A percentile compares a stretch with the other conserved stretches of the same genome.
Evolutionary conservation across 2,888 invertebrate species (phyloP).

Genomic region (Cataglyphis rosenhaueri): DNA sequence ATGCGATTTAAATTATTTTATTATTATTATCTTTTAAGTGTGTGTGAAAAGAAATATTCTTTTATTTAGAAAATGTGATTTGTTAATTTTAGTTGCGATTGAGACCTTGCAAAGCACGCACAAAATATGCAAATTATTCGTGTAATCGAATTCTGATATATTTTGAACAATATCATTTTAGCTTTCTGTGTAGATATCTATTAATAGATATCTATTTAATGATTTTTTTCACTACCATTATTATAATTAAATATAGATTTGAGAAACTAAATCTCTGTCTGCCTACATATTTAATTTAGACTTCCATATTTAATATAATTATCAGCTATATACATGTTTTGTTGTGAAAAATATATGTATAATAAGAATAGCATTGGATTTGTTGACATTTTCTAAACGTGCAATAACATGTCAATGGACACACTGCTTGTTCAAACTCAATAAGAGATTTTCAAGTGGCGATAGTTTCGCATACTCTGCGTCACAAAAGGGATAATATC

Average conservation of each 20-base stretch:
- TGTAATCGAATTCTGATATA: no score
- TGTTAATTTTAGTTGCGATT: conserved; percentile 9
- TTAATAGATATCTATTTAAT: conserved; percentile 61
- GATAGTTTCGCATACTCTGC: neutral
- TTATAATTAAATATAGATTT: conserved; percentile 43
- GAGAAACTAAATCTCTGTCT: conserved; percentile 49
- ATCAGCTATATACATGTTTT: conserved; percentile 33
- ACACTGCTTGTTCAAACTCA: neutral
- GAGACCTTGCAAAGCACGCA: neutral
- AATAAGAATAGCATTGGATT: neutral
- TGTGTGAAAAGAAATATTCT: neutral
- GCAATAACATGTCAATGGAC: neutral
- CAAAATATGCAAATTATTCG: neutral
- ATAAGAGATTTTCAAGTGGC: neutral
- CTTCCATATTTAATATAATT: conserved; percentile 34
- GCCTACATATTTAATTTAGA: conserved; percentile 55
- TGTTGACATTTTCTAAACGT: neutral
- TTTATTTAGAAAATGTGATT: neutral
- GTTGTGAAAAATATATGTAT: conserved; percentile 29
- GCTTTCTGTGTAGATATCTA: conserved; percentile 27
- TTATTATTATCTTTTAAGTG: neutral
- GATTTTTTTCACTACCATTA: conserved; percentile 55
- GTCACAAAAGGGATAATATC: neutral
- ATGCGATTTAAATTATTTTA: conserved; percentile 11
- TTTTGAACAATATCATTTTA: conserved; percentile 47